Conservation (phyloP, 2,113 vertebrate species). For the Gracilinanus agilis region DNA sequence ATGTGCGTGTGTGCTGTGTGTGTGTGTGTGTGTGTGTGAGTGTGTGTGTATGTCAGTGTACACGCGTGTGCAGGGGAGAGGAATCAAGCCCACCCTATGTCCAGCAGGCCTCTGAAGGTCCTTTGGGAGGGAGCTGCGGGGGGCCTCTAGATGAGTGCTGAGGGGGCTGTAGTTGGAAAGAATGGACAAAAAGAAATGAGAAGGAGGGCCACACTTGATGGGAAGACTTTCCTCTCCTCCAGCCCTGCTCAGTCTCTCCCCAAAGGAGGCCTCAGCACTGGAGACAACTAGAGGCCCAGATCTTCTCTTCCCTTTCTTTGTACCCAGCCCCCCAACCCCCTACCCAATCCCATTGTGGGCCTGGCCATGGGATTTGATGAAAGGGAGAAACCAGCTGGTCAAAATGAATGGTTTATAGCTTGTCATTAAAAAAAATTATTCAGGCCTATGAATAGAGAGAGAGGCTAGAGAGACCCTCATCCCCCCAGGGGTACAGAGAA, state of each 20-base stretch:
- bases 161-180: background rate
- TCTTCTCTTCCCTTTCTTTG: background rate
- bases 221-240: background rate
- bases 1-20: background rate
- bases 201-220: background rate
- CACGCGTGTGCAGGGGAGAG: background rate
- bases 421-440: background rate
- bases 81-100: background rate
- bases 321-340: background rate
- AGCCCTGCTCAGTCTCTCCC: background rate
- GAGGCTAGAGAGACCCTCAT: background rate
- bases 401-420: background rate
- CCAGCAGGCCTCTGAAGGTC: background rate
- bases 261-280: background rate
- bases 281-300: background rate
- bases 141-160: background rate
- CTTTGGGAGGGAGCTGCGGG: background rate
- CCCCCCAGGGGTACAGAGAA: background rate
- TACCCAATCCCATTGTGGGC: background rate
- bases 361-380: background rate
- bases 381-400: conserved; percentile 1
- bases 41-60: background rate
- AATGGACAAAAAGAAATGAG: background rate
- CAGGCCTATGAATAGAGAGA: background rate
- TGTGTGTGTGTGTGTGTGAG: background rate